A percentile compares a stretch with the other conserved stretches of the same genome.
Conservation (phyloP, 2,113 vertebrate genomes). For the Saccopteryx leptura region DNA sequence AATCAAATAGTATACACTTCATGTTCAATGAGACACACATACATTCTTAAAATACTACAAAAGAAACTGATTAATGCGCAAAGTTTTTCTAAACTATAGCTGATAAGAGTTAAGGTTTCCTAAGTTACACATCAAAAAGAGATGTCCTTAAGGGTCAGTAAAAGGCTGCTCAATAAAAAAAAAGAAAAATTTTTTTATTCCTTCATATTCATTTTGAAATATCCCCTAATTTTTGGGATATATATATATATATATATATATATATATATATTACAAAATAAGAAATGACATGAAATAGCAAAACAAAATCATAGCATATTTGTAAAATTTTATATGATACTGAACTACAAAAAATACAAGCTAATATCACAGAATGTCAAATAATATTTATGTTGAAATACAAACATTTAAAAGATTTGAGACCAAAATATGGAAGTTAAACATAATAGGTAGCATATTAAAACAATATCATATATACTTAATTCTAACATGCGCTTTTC, state of each 20-base stretch:
- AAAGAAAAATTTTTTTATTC: too few species aligned
- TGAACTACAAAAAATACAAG: background rate
- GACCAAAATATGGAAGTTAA: background rate
- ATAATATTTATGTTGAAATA: background rate
- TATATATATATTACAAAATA: background rate
- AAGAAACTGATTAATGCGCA: background rate
- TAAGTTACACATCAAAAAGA: background rate
- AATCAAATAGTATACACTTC: background rate
- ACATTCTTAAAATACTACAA: background rate
- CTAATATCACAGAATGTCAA: background rate
- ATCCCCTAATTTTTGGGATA: too few species aligned
- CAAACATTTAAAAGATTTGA: background rate
- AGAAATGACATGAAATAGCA: background rate
- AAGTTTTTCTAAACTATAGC: background rate
- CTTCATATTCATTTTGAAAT: too few species aligned
- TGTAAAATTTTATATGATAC: background rate
- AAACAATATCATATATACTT: background rate
- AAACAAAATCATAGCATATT: background rate
- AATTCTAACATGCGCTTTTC: background rate
- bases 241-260: background rate
- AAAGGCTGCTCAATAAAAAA: background rate
- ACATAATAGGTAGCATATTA: background rate
- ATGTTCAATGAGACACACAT: background rate
- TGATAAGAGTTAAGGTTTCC: background rate
- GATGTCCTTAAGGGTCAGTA: background rate